Percentiles rank a stretch among this genome's conserved stretches.
These are phyloP conservation scores for Varanus komodoensis DNA, from an alignment of 2,113 vertebrate genomes.

Conservation along the genomic window DNA sequence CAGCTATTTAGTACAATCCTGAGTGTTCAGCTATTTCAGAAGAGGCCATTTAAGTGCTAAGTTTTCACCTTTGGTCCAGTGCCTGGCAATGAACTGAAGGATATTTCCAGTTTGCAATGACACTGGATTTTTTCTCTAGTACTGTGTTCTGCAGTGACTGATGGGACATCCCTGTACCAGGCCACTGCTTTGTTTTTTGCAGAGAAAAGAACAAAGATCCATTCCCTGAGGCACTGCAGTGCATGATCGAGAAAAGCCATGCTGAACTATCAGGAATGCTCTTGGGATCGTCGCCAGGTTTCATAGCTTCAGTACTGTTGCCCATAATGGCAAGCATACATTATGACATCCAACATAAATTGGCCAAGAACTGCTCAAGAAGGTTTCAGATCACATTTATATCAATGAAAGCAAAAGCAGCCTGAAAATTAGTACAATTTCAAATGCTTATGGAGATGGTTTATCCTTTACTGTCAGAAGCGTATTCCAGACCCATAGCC, in stretches of 20 bases:
- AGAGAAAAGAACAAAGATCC: not conserved
- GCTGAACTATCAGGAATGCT: conserved; percentile 16
- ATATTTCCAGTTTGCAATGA: not conserved
- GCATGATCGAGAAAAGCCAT: not conserved
- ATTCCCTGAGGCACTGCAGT: too few relatives aligned
- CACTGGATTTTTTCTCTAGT: not conserved
- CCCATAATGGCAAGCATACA: conserved; percentile 33
- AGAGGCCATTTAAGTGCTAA: not conserved
- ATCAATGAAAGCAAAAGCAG: not conserved
- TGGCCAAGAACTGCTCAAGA: conserved; percentile 31
- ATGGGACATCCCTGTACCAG: not conserved
- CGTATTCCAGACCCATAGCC: conserved; percentile 5
- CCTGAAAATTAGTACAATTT: fast-evolving
- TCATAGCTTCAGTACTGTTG: conserved; percentile 1
- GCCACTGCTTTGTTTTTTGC: not conserved
- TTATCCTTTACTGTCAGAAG: not conserved
- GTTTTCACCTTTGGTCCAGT: not conserved
- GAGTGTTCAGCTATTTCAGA: not conserved
- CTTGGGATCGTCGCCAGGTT: not conserved
- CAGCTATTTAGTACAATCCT: not conserved
- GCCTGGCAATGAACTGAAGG: too few relatives aligned
- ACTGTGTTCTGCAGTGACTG: too few relatives aligned
- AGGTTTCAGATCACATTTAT: conserved; percentile 25
- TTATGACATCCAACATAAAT: conserved; percentile 13
- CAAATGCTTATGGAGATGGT: fast-evolving